These are phyloP conservation scores for Catharus fuscescens DNA, from an alignment of 2,113 vertebrate genomes.

Conservation along the genomic window DNA sequence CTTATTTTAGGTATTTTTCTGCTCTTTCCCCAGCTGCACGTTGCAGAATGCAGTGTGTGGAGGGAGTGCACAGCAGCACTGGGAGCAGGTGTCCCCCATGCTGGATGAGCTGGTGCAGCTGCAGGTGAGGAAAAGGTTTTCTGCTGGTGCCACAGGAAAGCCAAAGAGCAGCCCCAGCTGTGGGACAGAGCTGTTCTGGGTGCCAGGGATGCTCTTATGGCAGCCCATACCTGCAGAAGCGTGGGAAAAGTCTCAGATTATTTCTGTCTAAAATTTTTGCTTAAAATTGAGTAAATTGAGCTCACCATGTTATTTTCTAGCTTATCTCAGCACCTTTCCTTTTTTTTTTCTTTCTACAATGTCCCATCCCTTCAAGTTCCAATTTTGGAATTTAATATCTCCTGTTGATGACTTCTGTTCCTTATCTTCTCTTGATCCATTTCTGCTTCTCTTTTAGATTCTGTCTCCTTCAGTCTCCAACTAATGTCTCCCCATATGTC, in stretches of 20 bases:
- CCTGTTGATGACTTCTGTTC: slow-evolving; percentile 23
- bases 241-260: not conserved
- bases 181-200: not conserved
- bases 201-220: not conserved
- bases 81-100: not conserved
- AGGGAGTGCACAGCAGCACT: not conserved
- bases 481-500: not conserved
- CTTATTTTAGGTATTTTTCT: not conserved
- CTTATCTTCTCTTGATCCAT: slow-evolving; percentile 14
- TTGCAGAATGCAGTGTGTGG: not conserved
- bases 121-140: not conserved
- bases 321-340: not conserved
- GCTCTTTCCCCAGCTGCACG: not conserved
- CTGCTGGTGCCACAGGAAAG: not conserved
- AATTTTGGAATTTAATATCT: slow-evolving; percentile 32
- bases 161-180: not conserved
- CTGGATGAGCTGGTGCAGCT: not conserved
- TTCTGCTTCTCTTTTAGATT: slow-evolving; percentile 16
- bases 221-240: not conserved
- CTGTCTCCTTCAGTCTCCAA: slow-evolving; percentile 3
- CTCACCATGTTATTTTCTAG: not conserved
- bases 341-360: not conserved
- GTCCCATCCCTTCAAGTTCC: not conserved
- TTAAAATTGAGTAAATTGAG: slow-evolving; percentile 22
- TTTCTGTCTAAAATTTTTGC: not conserved